Base-by-base conservation (phyloP, 2,888 invertebrate genomes). In the Dasypogon diadema region DNA sequence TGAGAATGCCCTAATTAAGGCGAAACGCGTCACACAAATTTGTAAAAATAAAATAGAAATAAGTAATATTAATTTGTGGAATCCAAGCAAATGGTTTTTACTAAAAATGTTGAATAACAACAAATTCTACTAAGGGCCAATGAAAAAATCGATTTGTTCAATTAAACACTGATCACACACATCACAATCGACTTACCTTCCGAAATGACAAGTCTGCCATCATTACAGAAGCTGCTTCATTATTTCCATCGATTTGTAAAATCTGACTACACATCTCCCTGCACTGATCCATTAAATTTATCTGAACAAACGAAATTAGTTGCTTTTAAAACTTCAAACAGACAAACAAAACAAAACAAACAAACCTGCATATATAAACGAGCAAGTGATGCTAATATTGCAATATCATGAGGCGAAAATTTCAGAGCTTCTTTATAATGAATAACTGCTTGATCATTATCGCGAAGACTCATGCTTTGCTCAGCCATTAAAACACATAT, bases 141-240 rank as follows among this genome's bases (percentile, higher is more conserved):
- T n/a, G n/a, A n/a, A n/a, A n/a, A n/a, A n/a, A n/a, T n/a, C n/a
- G n/a, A n/a, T 42, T 54, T 55, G 18, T 55, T 14, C 51, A 21
- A 77, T 12, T 14, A 14, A 3, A n/a, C 48, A 48, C 6, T 10
- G 6, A n/a, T 5, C 12, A 0, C 1, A 16, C 54, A 5, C 2
- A 0, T 4, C 12, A 2, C 14, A 2, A 16, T 18, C 4, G 24
- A 75, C 55, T 79, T 84, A 91, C 91, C 87, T 93, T 93, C 80
- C 94, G 87, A 84, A 98, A 98, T 77, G 97, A 95, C 37, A 98
- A 89, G 85, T 99, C 98, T 0, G 98, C 98, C 92, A 98, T 93
- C 93, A 98, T 95, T 51, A 99, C 93, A 0, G 95, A 95, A 0
- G 98, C 98, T 0, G 93, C 91, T 84, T 98, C 97, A 84, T 97